These are phyloP conservation scores for Arctia plantaginis DNA, from an alignment of 2,888 invertebrate species.

Conservation along the genomic window DNA sequence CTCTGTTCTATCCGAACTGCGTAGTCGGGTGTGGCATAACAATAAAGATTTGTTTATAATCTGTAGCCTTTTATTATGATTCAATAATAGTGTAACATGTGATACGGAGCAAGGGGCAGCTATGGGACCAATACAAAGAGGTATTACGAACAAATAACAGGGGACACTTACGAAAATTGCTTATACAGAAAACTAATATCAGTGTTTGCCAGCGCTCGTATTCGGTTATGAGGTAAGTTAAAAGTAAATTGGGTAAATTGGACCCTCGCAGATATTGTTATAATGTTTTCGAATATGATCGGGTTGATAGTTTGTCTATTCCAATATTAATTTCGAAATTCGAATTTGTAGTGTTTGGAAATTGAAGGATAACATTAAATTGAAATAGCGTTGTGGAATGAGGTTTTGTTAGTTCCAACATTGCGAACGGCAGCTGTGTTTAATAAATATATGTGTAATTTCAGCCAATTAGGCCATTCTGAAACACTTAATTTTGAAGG, in stretches of 20 bases:
- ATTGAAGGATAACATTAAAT: slow-evolving; percentile 21
- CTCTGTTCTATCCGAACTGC: not conserved
- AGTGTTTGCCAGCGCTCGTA: slow-evolving; percentile 81
- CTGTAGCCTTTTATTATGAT: slow-evolving; percentile 67
- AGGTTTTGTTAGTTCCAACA: not conserved
- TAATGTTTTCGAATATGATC: slow-evolving; percentile 25
- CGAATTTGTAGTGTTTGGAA: slow-evolving; percentile 20
- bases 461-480: not conserved
- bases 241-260: slow-evolving; percentile 36
- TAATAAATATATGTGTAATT: not conserved
- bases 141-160: slow-evolving; percentile 78
- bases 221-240: slow-evolving; percentile 58
- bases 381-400: slow-evolving; percentile 2
- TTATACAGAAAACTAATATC: slow-evolving; percentile 86
- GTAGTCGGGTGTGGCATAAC: slow-evolving; percentile 17
- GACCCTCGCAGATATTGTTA: slow-evolving; percentile 37
- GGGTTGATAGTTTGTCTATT: slow-evolving; percentile 22
- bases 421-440: not conserved
- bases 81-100: slow-evolving; percentile 74
- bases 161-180: slow-evolving; percentile 85
- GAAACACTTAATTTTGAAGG: not conserved
- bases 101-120: slow-evolving; percentile 64
- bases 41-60: slow-evolving; percentile 54
- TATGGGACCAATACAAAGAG: slow-evolving; percentile 63
- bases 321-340: slow-evolving; percentile 19